Evolutionary conservation across 2,888 invertebrate genomes (phyloP).

Genomic region (Nephrotoma guestfalica): DNA sequence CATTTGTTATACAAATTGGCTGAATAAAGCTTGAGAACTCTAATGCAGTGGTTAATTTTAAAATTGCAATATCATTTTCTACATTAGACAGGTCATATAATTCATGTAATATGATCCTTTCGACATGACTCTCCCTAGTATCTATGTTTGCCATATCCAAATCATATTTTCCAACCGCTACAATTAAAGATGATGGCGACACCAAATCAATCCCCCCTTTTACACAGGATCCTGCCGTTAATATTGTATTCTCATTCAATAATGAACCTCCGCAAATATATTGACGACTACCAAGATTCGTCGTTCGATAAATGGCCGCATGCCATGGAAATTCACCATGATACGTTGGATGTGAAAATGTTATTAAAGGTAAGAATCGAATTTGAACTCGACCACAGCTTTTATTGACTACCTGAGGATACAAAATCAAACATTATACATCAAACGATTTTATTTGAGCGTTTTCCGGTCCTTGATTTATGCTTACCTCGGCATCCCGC

Average conservation of each 20-base stretch:
- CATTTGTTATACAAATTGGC: not conserved
- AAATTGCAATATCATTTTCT: not conserved
- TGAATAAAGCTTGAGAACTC: not conserved
- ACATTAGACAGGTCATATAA: not conserved
- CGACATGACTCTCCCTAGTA: not conserved
- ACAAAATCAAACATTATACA: not conserved
- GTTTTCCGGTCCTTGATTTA: no score
- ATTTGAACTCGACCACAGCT: not conserved
- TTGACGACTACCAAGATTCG: not conserved
- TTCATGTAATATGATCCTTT: not conserved
- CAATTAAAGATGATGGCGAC: not conserved
- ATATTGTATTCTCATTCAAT: not conserved
- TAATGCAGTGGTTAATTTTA: not conserved
- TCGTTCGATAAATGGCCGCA: not conserved
- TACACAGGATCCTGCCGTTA: not conserved
- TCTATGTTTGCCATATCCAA: not conserved
- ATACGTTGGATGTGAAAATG: not conserved
- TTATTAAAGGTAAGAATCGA: not conserved
- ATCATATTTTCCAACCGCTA: not conserved
- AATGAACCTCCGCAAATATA: not conserved
- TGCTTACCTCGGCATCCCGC: not conserved
- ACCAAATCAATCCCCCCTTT: not conserved
- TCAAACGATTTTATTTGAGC: not conserved
- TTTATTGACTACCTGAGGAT: not conserved
- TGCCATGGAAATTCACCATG: not conserved